These are phyloP conservation scores for Drusus annulatus DNA, from an alignment of 1,140 invertebrate species.

Conservation along the genomic window DNA sequence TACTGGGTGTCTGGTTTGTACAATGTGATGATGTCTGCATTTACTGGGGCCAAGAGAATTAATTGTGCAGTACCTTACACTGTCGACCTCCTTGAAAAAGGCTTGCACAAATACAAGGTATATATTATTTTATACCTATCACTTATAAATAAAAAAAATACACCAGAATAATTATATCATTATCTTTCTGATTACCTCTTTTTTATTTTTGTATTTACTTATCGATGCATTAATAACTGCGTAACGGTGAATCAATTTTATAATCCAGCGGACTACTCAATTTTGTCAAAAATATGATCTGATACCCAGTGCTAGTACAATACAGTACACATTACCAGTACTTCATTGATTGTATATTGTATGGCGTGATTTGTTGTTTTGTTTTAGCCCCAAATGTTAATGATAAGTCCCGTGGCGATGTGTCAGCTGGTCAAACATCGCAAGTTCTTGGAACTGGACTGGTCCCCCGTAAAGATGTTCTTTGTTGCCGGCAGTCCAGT, in stretches of 20 bases:
- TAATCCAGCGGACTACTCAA: neutral
- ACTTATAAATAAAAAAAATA: too few species aligned
- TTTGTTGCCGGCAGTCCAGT: neutral
- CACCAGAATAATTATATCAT: too few species aligned
- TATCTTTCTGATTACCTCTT: too few species aligned
- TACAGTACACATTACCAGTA: too few species aligned
- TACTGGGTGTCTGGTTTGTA: slow-evolving; percentile 15
- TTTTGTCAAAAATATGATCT: neutral
- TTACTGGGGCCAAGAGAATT: neutral
- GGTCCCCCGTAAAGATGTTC: neutral
- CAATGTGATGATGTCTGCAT: neutral
- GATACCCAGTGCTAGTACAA: too few species aligned
- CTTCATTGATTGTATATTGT: too few species aligned
- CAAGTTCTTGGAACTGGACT: neutral
- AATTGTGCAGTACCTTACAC: neutral
- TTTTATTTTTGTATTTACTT: too few species aligned
- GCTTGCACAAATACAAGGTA: slow-evolving; percentile 27
- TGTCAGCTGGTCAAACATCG: slow-evolving; percentile 1
- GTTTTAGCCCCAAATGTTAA: neutral
- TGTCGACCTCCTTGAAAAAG: slow-evolving; percentile 19
- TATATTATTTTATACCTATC: too few species aligned
- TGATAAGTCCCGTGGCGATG: slow-evolving; percentile 25
- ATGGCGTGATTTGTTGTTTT: slow-evolving; percentile 2
- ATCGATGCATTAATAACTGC: too few species aligned
- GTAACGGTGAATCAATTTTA: too few species aligned